phyloP scores from a whole-genome alignment of 2,888 invertebrate genomes.

The Augiades crinisus region DNA sequence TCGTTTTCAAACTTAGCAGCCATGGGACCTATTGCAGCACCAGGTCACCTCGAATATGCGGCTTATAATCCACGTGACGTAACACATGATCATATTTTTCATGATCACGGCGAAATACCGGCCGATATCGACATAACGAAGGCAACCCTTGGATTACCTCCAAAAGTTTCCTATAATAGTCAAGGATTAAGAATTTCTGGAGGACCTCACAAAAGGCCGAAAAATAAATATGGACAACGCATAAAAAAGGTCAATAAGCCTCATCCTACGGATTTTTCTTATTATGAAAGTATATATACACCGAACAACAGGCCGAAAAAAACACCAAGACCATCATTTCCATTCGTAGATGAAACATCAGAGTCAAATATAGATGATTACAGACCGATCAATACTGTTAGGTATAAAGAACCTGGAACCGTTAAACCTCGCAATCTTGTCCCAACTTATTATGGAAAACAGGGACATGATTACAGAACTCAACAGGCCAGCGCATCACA shows the following conservation, averaged over 20 bases:
- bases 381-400: conserved; percentile 53
- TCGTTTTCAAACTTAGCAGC: conserved; percentile 48
- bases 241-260: conserved; percentile 50
- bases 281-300: conserved; percentile 65
- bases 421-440: conserved; percentile 45
- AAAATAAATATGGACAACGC: conserved; percentile 52
- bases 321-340: conserved; percentile 43
- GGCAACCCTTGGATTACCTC: conserved; percentile 53
- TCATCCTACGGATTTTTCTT: conserved; percentile 54
- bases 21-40: conserved; percentile 57
- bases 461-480: conserved; percentile 46
- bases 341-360: conserved; percentile 38
- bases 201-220: conserved; percentile 41
- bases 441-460: conserved; percentile 46
- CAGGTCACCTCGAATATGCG: conserved; percentile 65
- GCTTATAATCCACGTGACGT: conserved; percentile 71
- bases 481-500: conserved; percentile 50
- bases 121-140: conserved; percentile 57
- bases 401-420: conserved; percentile 51
- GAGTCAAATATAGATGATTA: conserved; percentile 51
- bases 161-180: conserved; percentile 62
- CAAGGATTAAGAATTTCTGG: conserved; percentile 58
- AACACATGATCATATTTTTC: conserved; percentile 76
- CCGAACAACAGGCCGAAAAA: conserved; percentile 46
- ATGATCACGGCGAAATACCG: conserved; percentile 74